Base-by-base conservation (phyloP, 2,888 invertebrate genomes). In the Eristalis arbustorum region DNA sequence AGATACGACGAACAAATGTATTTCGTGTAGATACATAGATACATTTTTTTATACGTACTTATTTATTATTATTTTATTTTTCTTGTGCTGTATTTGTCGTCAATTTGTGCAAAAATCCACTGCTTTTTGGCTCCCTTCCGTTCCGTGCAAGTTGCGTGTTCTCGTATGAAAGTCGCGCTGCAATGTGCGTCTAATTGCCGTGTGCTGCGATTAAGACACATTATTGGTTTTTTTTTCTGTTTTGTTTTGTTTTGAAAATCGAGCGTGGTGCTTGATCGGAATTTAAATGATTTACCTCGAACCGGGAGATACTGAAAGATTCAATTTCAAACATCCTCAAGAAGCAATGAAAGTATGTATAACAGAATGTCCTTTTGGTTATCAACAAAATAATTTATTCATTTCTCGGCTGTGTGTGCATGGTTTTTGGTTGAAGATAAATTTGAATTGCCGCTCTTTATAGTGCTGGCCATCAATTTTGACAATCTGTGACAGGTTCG, bases 321-420 rank as follows among this genome's bases (percentile, higher is more conserved):
- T 81, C 23, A 18, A 59, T 14, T 59, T 59, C 59, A 59, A 59
- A 59, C 59, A 67, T 82, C 74, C 73, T 31, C 64, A 74, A 59
- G 73, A 73, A 74, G 85, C 77, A 74, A 85, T 85, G 85, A 85
- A 82, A 85, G 85, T 85, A 82, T 74, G 85, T 85, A 77, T 59
- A 2, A 18, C 49, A 49, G 8, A 49, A 49, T 49, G 49, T 18
- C 18, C 49, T 49, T 49, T 49, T 18, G n/a, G 49, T 49, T 49
- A 18, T 49, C 37, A 37, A 37, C 37, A 37, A 37, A 13, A 13
- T 18, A 49, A 49, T 49, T 49, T 49, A 49, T 49, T 49, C n/a
- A 49, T 49, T 18, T 49, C 18, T 8, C 18, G 18, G 18, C 18
- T n/a, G 49, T 18, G 49, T n/a, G 49, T n/a, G 18, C 6, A 37